These are phyloP conservation scores for Pterocles orientalis DNA, from an alignment of 2,113 vertebrate species.

Conservation along the genomic window DNA sequence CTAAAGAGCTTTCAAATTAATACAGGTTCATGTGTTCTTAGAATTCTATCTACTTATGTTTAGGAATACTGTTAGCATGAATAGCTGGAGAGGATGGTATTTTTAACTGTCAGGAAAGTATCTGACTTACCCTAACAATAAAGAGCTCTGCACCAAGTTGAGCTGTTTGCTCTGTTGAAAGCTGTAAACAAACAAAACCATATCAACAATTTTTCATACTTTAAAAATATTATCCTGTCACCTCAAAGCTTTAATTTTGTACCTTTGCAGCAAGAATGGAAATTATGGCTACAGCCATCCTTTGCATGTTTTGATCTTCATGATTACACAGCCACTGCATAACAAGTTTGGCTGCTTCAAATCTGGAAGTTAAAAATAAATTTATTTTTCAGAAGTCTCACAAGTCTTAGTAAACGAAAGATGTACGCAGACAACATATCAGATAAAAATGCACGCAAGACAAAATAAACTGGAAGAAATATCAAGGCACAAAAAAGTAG, in stretches of 20 bases:
- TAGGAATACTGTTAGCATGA: background rate
- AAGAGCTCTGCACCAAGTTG: constrained; percentile 95
- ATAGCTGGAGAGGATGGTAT: background rate
- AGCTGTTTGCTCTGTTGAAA: constrained; percentile 97
- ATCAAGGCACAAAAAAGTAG: background rate
- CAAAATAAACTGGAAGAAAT: background rate
- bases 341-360: constrained; percentile 97
- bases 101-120: background rate
- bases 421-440: background rate
- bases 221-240: background rate
- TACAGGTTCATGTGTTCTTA: background rate
- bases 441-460: background rate
- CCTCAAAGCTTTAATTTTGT: background rate
- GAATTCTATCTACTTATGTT: background rate
- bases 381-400: background rate
- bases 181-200: constrained; percentile 74
- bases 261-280: constrained; percentile 99
- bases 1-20: background rate
- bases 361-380: constrained; percentile 76
- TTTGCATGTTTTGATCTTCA: constrained; percentile 99
- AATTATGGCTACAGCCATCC: constrained; percentile 99
- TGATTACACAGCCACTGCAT: constrained; percentile 99
- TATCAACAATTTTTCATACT: background rate
- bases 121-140: constrained; percentile 89
- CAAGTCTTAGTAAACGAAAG: background rate